Percentiles rank a stretch among this genome's conserved stretches.
phyloP scores from a whole-genome alignment of 2,797 vertebrate species.

The Lutjanus campechanus region DNA sequence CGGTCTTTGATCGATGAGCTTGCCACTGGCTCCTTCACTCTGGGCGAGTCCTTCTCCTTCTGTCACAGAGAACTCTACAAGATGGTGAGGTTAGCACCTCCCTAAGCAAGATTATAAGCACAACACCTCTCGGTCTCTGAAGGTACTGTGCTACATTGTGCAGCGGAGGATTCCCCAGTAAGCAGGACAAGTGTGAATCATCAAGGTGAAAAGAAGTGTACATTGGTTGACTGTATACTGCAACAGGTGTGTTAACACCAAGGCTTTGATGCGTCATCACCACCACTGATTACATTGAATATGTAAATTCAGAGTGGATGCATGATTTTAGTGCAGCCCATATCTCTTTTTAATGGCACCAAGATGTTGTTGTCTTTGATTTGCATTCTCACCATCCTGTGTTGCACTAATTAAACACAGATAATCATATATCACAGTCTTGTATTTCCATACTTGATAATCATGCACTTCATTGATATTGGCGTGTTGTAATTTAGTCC shows the following conservation, averaged over 20 bases:
- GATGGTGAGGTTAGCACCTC: constrained; percentile 72
- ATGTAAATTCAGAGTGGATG: constrained; percentile 66
- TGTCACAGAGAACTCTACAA: constrained; percentile 68
- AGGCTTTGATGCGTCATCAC: constrained; percentile 24
- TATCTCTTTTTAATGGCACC: constrained; percentile 60
- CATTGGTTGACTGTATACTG: constrained; percentile 45
- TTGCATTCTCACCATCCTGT: constrained; percentile 63
- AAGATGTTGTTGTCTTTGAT: constrained; percentile 66
- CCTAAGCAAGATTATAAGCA: constrained; percentile 58
- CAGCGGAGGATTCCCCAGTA: constrained; percentile 32
- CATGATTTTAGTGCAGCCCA: constrained; percentile 59
- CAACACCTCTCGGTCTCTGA: constrained; percentile 41
- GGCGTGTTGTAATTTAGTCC: constrained; percentile 33
- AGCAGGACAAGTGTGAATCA: constrained; percentile 41
- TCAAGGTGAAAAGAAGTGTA: constrained; percentile 19
- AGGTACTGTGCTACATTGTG: constrained; percentile 24
- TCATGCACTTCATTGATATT: constrained; percentile 49
- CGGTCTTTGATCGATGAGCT: constrained; percentile 81
- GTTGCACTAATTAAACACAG: constrained; percentile 57
- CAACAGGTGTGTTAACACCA: constrained; percentile 57
- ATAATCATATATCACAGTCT: constrained; percentile 52
- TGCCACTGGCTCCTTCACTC: constrained; percentile 76
- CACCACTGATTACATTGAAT: constrained; percentile 70
- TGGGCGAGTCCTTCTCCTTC: constrained; percentile 67
- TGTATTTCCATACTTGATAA: constrained; percentile 55